Conservation (phyloP, 2,113 vertebrate genomes). For the Ophthalmolycus amberensis region DNA sequence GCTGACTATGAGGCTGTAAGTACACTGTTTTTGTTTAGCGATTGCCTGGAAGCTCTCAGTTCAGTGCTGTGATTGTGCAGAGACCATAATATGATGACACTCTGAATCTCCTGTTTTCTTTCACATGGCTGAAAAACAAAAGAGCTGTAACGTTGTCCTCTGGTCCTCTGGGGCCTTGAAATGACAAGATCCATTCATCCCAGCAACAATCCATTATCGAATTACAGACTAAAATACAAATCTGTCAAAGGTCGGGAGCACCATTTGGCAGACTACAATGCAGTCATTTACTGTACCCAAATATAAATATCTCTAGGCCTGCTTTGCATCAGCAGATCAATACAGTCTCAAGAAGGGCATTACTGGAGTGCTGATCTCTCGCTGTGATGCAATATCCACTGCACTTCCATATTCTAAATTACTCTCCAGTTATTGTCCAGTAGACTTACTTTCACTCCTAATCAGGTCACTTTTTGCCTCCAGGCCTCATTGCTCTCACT, state of each 20-base stretch:
- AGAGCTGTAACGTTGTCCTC: constrained; percentile 15
- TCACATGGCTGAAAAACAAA: constrained; percentile 19
- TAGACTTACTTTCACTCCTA: constrained; percentile 49
- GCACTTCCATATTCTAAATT: constrained; percentile 58
- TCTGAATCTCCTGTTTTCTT: constrained; percentile 28
- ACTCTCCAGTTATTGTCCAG: constrained; percentile 66
- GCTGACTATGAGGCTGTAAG: constrained; percentile 98
- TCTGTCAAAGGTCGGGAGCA: constrained; percentile 8
- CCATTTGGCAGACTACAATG: neutral
- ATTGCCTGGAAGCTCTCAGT: constrained; percentile 27
- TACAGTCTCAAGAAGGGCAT: constrained; percentile 33
- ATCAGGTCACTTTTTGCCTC: constrained; percentile 69
- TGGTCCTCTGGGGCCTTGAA: constrained; percentile 15
- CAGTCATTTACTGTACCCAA: constrained; percentile 24
- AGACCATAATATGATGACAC: constrained; percentile 17
- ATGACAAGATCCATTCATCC: constrained; percentile 25
- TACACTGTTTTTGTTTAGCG: constrained; percentile 59
- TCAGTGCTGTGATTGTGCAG: neutral
- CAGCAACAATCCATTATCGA: constrained; percentile 33
- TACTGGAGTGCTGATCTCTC: constrained; percentile 38
- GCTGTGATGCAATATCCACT: constrained; percentile 27
- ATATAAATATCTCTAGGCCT: constrained; percentile 34
- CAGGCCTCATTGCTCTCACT: constrained; percentile 59
- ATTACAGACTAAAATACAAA: constrained; percentile 27
- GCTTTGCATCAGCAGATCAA: constrained; percentile 59